Evolutionary conservation across 2,888 invertebrate species (phyloP).

Genomic region (Polylopha cassiicola): DNA sequence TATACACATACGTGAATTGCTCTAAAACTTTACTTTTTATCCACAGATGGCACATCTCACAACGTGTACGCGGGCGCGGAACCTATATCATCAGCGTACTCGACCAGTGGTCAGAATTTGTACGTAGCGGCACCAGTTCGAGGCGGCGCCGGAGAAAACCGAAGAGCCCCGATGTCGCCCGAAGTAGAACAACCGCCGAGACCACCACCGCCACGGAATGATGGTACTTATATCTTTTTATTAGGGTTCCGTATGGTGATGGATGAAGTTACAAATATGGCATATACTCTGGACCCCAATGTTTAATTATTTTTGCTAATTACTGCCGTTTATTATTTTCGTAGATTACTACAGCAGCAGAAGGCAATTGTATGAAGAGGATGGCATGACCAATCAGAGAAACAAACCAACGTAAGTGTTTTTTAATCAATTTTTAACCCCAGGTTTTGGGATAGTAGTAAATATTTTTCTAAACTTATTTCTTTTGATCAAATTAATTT

Average conservation of each 20-base stretch:
- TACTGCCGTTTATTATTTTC: too few species aligned
- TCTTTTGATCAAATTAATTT: too few species aligned
- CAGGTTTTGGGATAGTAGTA: too few species aligned
- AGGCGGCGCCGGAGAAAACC: constrained; percentile 43
- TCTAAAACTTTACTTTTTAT: not conserved
- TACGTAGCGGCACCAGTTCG: constrained; percentile 94
- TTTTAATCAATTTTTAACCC: too few species aligned
- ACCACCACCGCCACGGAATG: constrained; percentile 90
- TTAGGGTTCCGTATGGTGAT: too few species aligned
- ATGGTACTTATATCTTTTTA: constrained; percentile 78
- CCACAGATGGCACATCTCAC: constrained; percentile 53
- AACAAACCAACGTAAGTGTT: constrained; percentile 88
- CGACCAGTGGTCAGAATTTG: constrained; percentile 87
- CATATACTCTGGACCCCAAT: too few species aligned
- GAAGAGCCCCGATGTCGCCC: constrained; percentile 54
- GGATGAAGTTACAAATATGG: too few species aligned
- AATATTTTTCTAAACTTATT: too few species aligned
- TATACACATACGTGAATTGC: too few species aligned
- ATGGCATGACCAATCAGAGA: constrained; percentile 82
- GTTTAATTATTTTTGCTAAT: too few species aligned
- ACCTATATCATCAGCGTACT: constrained; percentile 75
- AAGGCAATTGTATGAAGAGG: constrained; percentile 90
- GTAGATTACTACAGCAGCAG: constrained; percentile 90
- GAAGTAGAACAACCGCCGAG: constrained; percentile 85
- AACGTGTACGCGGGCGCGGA: constrained; percentile 51